Evolutionary conservation across 2,888 invertebrate species (phyloP).

Genomic region (Iphiclides podalirius): DNA sequence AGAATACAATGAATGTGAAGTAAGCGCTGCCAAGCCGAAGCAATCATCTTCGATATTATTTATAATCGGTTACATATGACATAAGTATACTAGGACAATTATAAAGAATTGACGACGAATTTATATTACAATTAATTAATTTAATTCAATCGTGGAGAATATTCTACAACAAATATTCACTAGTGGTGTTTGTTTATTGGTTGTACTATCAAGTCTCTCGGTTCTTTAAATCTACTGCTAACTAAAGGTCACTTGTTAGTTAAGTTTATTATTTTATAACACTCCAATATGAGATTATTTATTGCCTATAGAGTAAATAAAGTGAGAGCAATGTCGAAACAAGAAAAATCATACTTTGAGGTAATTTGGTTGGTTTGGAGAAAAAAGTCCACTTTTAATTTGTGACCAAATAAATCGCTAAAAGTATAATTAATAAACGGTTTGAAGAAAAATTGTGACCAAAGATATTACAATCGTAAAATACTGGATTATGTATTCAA

Average conservation of each 20-base stretch:
- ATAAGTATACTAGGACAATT: conserved; percentile 41
- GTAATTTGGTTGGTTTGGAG: not conserved
- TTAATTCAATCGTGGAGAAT: conserved; percentile 50
- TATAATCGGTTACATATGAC: conserved; percentile 9
- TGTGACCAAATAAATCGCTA: no score
- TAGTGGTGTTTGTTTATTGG: conserved; percentile 50
- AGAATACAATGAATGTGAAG: conserved; percentile 15
- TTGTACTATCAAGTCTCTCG: conserved; percentile 60
- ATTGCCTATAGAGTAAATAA: conserved; percentile 1
- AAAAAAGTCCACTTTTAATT: not conserved
- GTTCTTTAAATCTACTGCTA: conserved; percentile 35
- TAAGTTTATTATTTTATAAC: conserved; percentile 1
- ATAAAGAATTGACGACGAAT: conserved; percentile 57
- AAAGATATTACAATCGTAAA: no score
- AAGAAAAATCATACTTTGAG: not conserved
- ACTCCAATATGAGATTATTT: not conserved
- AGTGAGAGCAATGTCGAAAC: not conserved
- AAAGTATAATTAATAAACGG: not conserved
- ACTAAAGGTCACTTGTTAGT: conserved; percentile 1
- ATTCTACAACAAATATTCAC: conserved; percentile 73
- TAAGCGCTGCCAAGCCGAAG: conserved; percentile 7
- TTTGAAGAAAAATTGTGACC: no score
- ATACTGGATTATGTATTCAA: no score
- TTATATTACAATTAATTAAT: conserved; percentile 40
- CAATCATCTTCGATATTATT: not conserved